A percentile compares a stretch with the other conserved stretches of the same genome.
Evolutionary conservation across 2,888 invertebrate species (phyloP).

Genomic region (Drosophila paranaensis): DNA sequence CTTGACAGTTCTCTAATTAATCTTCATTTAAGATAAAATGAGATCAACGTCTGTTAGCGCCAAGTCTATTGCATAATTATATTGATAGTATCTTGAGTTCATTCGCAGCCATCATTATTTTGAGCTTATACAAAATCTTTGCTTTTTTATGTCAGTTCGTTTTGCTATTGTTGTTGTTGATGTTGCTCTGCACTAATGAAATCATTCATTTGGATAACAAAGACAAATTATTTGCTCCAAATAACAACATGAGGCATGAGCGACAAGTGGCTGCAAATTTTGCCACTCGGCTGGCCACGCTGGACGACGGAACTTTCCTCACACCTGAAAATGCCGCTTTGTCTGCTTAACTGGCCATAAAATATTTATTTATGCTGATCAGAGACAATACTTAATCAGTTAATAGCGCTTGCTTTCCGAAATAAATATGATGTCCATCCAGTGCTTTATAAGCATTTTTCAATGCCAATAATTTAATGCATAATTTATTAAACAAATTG

Average conservation of each 20-base stretch:
- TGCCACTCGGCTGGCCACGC: slow-evolving; percentile 60
- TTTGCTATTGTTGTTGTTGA: background rate
- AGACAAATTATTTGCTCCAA: slow-evolving; percentile 68
- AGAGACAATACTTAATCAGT: slow-evolving; percentile 29
- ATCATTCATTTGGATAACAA: slow-evolving; percentile 66
- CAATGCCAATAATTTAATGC: slow-evolving; percentile 55
- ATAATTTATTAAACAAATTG: slow-evolving; percentile 14
- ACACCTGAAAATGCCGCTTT: background rate
- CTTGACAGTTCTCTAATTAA: slow-evolving; percentile 1
- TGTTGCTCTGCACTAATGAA: slow-evolving; percentile 32
- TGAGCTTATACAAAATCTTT: background rate
- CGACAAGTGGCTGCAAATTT: slow-evolving; percentile 42
- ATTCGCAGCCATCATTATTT: background rate
- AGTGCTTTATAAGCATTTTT: background rate
- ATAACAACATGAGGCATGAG: slow-evolving; percentile 41
- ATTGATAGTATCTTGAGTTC: background rate
- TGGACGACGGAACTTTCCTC: slow-evolving; percentile 2
- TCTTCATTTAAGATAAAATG: background rate
- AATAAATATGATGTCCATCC: slow-evolving; percentile 4
- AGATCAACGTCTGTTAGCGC: slow-evolving; percentile 9
- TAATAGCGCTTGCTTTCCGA: slow-evolving; percentile 38
- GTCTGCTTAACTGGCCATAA: slow-evolving; percentile 41
- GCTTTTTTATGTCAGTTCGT: slow-evolving; percentile 1
- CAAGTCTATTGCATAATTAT: slow-evolving; percentile 19
- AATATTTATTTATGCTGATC: slow-evolving; percentile 31